Evolutionary conservation across 2,113 vertebrate species (phyloP), one percentile per base, ranked within the genome.

Genomic region (Amazona vittata): DNA sequence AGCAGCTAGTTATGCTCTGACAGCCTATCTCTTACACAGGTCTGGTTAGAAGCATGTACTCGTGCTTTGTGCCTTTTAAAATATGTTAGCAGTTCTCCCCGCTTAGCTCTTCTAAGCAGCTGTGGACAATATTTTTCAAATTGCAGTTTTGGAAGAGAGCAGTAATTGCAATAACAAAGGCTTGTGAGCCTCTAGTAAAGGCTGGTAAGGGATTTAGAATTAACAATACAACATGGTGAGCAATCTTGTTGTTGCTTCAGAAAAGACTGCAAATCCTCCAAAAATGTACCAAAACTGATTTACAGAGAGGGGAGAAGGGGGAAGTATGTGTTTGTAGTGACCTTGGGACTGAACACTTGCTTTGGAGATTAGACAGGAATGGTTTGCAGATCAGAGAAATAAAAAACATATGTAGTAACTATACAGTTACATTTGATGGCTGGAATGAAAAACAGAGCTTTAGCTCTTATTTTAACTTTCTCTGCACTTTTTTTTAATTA

Each of bases 311-410:
- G 37, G 26, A 67, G 92, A 94, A 86, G 80, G 84, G 94, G 90
- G 68, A 92, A 75, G 60, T 84, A 82, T 96, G 91, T 89, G 89
- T 96, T 94, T 92, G 44, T 91, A 94, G 86, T 96, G 96, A 95
- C 93, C 95, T 96, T 95, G 93, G 86, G 77, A 97, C 91, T 94
- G 85, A 97, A 92, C 78, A 90, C 82, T 95, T 96, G 86, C 81
- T 68, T 94, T 96, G 91, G 89, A 95, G 76, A 96, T 94, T 97
- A 96, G 80, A 95, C 88, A 90, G 79, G 94, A 98, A 97, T 96
- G 75, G 91, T 95, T 97, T 97, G 86, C 91, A 96, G 94, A 96
- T 92, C 95, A 96, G 90, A 97, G 74, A 97, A 98, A 98, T 97
- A 95, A 95, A 93, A 98, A 97, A 93, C 97, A 97, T 96, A 68